Conservation (phyloP, 2,797 vertebrate genomes). For the Parauchenoglanis ngamensis region DNA sequence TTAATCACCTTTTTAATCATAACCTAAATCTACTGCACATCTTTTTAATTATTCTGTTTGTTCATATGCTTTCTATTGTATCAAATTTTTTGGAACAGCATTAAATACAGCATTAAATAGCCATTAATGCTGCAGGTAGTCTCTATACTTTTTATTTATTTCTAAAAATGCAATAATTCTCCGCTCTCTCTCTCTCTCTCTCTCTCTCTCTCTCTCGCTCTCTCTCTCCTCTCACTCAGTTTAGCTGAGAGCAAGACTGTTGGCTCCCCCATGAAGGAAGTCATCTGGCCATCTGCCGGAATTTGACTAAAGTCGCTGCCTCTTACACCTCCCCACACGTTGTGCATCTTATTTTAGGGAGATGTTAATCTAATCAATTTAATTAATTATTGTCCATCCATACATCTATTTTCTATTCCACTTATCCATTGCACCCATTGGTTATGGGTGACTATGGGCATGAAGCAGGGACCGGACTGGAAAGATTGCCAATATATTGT, state of each 20-base stretch:
- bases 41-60: not conserved
- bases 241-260: slow-evolving; percentile 58
- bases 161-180: not conserved
- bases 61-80: not conserved
- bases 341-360: not conserved
- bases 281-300: slow-evolving; percentile 75
- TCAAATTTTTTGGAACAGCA: not conserved
- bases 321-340: not conserved
- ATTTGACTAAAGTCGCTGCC: not conserved
- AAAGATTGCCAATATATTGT: too few species aligned
- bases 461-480: too few species aligned
- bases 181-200: not conserved
- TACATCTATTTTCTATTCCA: too few species aligned
- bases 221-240: slow-evolving; percentile 30
- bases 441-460: too few species aligned
- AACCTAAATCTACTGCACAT: not conserved
- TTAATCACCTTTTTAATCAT: not conserved
- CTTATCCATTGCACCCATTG: too few species aligned
- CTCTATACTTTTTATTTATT: not conserved
- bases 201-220: not conserved
- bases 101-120: slow-evolving; percentile 3
- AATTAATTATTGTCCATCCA: not conserved
- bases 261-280: slow-evolving; percentile 63
- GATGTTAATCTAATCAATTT: not conserved
- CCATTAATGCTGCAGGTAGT: not conserved